A percentile compares a stretch with the other conserved stretches of the same genome.
phyloP scores from a whole-genome alignment of 2,797 vertebrate genomes.

The Crocodylus rhombifer region DNA sequence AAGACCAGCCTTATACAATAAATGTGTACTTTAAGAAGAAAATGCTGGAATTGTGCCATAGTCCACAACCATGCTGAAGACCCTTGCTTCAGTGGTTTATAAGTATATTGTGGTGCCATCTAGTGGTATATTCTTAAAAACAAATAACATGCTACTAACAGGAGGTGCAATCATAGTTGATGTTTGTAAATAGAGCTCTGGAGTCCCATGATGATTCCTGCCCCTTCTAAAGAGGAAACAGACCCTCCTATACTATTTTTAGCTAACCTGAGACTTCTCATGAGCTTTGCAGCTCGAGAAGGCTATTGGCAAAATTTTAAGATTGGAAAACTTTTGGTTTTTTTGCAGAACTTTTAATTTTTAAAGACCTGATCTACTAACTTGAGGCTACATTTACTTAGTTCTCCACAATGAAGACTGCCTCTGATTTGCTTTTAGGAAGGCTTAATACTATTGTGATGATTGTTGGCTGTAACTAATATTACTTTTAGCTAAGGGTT shows the following conservation, averaged over 20 bases:
- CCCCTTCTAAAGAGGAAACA: not conserved
- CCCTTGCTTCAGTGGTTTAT: rapidly evolving
- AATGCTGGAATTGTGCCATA: not conserved
- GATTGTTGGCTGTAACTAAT: too few relatives aligned
- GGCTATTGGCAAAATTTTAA: not conserved
- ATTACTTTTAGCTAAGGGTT: too few relatives aligned
- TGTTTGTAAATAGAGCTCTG: not conserved
- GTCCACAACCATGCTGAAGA: not conserved
- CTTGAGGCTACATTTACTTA: not conserved
- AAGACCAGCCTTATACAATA: constrained; percentile 43
- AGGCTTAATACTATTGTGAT: not conserved
- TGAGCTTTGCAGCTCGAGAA: not conserved
- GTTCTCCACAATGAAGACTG: not conserved
- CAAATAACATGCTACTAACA: not conserved
- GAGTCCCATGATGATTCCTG: not conserved
- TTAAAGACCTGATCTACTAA: not conserved
- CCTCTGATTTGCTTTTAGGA: not conserved
- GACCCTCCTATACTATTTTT: not conserved
- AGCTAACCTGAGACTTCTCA: not conserved
- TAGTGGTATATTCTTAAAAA: not conserved
- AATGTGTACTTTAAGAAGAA: not conserved
- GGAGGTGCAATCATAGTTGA: not conserved
- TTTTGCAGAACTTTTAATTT: not conserved
- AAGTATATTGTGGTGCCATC: constrained; percentile 52
- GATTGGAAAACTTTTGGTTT: not conserved